Base-by-base conservation (phyloP, 2,113 vertebrate species). In the Ovibos moschatus region DNA sequence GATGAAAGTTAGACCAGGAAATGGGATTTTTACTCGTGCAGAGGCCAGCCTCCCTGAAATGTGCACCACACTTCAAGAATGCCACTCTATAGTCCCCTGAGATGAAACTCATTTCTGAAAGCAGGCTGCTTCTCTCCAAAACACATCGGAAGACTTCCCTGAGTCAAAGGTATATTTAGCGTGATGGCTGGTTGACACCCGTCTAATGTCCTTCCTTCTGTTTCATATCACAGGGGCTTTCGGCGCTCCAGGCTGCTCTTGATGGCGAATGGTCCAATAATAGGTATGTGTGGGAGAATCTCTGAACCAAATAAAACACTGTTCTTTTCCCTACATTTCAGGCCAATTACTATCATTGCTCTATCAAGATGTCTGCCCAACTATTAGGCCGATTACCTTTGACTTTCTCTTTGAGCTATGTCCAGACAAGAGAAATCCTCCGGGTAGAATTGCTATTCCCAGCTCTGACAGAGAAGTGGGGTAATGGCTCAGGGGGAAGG, bases 341-440 rank as follows among this genome's bases (percentile, higher is more conserved):
- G 95, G 86, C 92, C 98, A 99, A 98, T 99, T 98, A 98, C 98
- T 99, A 97, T 99, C 98, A 99, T 98, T 98, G 98, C 96, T 94
- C 98, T 94, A 98, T 96, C 98, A 98, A 97, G 97, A 89, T 96
- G 96, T 91, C 98, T 98, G 98, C 96, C 97, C 97, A 83, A 95
- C 98, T 97, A 98, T 99, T 99, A 99, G 97, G 98, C 96, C 43
- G 47, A 97, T 98, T 98, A 97, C 96, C 97, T 99, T 93, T 96
- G 98, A 97, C 96, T 97, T 96, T 97, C 89, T 97, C 97, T 95
- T 89, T 95, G 95, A 98, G 94, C 78, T 96, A 92, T 55, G 97
- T 55, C 71, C 89, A 67, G 96, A 97, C 17, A 60, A 74, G 95
- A 91, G 88, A 43, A 97, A 96, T 43, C 45, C 95, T 96, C 97